phyloP scores from a whole-genome alignment of 2,113 vertebrate genomes.

The Alethe diademata region DNA sequence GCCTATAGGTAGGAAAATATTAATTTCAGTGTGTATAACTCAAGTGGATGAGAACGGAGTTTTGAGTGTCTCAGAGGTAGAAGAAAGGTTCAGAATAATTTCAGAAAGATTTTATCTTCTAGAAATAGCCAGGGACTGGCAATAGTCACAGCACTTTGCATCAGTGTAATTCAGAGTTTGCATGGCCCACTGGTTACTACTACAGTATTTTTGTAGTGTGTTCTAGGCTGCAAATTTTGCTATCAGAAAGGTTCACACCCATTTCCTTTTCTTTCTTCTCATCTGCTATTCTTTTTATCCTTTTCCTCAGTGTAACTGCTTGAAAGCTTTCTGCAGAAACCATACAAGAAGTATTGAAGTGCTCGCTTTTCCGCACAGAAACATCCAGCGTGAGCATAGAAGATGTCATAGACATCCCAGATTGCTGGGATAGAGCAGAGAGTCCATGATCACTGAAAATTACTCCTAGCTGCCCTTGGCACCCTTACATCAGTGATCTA shows the following conservation, averaged over 20 bases:
- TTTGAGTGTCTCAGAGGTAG: neutral
- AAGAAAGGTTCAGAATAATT: neutral
- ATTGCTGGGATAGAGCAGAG: neutral
- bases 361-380: neutral
- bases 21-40: neutral
- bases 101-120: neutral
- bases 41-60: neutral
- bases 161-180: neutral
- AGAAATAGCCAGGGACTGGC: neutral
- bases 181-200: neutral
- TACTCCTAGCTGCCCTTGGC: neutral
- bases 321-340: neutral
- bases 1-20: neutral
- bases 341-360: neutral
- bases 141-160: neutral
- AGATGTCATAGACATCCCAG: neutral
- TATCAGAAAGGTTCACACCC: rapidly evolving
- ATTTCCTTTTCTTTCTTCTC: neutral
- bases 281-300: neutral
- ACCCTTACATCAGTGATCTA: neutral
- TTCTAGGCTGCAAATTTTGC: neutral
- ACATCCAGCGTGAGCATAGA: neutral
- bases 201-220: neutral
- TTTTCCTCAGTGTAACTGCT: neutral
- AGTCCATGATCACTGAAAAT: neutral